Conservation (phyloP, 2,113 vertebrate species). For the Otis tarda region DNA sequence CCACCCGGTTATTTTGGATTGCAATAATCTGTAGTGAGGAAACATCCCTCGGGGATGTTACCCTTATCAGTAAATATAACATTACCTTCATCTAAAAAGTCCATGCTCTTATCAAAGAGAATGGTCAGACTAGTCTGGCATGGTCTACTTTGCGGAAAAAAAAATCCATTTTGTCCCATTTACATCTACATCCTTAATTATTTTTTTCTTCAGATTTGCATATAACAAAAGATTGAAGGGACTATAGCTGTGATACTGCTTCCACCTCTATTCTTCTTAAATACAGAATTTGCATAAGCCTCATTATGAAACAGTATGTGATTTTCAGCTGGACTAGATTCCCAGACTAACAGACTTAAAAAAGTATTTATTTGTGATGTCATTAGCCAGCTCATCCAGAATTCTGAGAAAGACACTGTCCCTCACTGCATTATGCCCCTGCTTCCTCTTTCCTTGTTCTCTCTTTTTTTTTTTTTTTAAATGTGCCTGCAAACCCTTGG, state of each 20-base stretch:
- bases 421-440: not conserved
- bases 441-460: slow-evolving; percentile 26
- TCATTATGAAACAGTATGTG: not conserved
- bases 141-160: not conserved
- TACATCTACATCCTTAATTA: not conserved
- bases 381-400: not conserved
- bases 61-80: not conserved
- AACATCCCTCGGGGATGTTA: not conserved
- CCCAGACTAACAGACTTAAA: not conserved
- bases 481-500: not conserved
- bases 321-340: not conserved
- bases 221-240: not conserved
- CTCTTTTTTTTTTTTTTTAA: not conserved
- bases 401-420: not conserved
- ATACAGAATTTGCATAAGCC: not conserved
- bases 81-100: not conserved
- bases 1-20: not conserved
- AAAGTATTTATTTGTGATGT: not conserved
- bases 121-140: not conserved
- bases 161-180: not conserved
- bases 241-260: not conserved
- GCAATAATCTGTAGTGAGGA: not conserved
- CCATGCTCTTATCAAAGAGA: not conserved
- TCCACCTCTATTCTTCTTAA: not conserved
- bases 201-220: not conserved